Evolutionary conservation across 2,888 invertebrate genomes (phyloP).

Genomic region (Drosophila mulleri): DNA sequence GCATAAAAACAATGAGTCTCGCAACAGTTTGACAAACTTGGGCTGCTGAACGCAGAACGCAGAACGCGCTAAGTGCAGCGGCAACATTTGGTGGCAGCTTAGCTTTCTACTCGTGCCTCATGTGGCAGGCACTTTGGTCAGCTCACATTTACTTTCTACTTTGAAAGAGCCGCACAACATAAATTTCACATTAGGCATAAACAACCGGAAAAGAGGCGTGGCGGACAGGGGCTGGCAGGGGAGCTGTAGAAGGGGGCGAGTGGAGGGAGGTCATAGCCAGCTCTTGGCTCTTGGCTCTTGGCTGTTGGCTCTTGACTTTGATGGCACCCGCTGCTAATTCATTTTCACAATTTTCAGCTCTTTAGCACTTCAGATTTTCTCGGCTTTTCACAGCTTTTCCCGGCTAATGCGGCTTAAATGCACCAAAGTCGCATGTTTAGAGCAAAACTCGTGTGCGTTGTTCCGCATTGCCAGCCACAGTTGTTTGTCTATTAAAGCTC

Average conservation of each 20-base stretch:
- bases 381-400: constrained; percentile 38
- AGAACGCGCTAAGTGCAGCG: constrained; percentile 53
- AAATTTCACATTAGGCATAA: constrained; percentile 77
- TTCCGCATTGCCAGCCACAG: constrained; percentile 62
- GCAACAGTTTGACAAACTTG: constrained; percentile 40
- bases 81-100: constrained; percentile 14
- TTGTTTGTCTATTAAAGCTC: constrained; percentile 20
- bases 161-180: constrained; percentile 51
- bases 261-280: constrained; percentile 7
- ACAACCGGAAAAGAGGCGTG: constrained; percentile 26
- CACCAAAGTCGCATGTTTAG: constrained; percentile 45
- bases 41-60: constrained; percentile 37
- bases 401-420: constrained; percentile 55
- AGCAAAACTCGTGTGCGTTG: constrained; percentile 35
- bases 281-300: constrained; percentile 10
- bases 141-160: constrained; percentile 71
- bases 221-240: neutral
- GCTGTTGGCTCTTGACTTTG: constrained; percentile 59
- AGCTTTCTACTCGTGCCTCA: constrained; percentile 65
- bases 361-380: constrained; percentile 53
- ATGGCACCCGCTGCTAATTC: constrained; percentile 61
- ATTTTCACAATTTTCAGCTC: constrained; percentile 57
- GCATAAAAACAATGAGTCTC: constrained; percentile 31
- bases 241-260: neutral
- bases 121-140: constrained; percentile 46